Conservation (phyloP, 2,888 invertebrate species). For the Elmis aenea region DNA sequence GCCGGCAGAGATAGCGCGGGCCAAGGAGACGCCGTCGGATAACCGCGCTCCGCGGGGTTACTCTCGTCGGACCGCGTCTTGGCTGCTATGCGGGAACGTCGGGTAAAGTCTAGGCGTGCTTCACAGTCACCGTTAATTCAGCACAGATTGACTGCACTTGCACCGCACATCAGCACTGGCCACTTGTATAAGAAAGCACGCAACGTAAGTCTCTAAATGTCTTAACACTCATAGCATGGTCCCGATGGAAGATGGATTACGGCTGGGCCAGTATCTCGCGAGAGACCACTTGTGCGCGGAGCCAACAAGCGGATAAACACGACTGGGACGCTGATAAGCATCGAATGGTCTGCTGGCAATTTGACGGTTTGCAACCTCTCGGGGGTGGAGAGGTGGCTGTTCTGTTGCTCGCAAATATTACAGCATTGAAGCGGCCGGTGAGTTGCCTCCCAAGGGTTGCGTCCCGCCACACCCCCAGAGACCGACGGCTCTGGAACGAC, state of each 20-base stretch:
- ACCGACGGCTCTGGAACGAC: constrained; percentile 45
- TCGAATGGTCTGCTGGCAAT: constrained; percentile 40
- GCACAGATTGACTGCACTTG: constrained; percentile 5
- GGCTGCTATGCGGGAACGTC: constrained; percentile 35
- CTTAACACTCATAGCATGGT: constrained; percentile 18
- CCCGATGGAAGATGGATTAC: constrained; percentile 27
- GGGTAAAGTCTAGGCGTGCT: no score
- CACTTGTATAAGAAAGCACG: constrained; percentile 9
- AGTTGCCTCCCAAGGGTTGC: constrained; percentile 51
- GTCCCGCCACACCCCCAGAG: constrained; percentile 51
- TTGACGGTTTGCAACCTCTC: constrained; percentile 41
- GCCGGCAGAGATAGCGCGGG: constrained; percentile 55
- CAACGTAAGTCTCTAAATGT: constrained; percentile 1
- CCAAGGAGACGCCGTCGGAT: constrained; percentile 77
- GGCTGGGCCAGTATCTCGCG: constrained; percentile 36
- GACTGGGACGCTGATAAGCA: constrained; percentile 46
- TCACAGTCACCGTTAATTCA: constrained; percentile 21
- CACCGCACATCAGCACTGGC: constrained; percentile 14
- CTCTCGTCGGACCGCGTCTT: constrained; percentile 75
- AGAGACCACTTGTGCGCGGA: constrained; percentile 40
- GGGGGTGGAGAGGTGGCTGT: constrained; percentile 36
- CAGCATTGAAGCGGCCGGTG: constrained; percentile 26
- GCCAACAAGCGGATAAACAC: constrained; percentile 42
- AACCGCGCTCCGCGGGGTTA: constrained; percentile 50
- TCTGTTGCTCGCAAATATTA: constrained; percentile 30